Conservation (phyloP, 2,113 vertebrate species). For the Malurus cyaneus region DNA sequence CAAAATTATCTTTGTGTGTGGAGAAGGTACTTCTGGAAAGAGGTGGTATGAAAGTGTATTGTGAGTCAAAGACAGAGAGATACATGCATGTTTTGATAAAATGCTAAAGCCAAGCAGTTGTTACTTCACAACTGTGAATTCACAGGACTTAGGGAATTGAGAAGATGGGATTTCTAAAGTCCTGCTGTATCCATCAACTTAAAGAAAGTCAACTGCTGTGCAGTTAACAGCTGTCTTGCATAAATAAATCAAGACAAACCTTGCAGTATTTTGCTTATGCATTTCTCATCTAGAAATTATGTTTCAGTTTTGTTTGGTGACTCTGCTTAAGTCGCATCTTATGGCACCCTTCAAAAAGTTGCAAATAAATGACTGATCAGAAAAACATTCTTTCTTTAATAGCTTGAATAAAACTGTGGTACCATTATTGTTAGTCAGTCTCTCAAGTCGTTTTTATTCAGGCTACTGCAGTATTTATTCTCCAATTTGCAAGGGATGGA, state of each 20-base stretch:
- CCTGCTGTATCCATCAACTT: neutral
- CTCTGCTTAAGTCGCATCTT: neutral
- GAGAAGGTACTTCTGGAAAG: neutral
- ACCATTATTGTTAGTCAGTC: neutral
- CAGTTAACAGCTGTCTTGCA: neutral
- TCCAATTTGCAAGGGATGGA: slow-evolving; percentile 12
- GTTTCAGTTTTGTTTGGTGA: neutral
- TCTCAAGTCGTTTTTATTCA: slow-evolving; percentile 12
- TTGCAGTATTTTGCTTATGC: neutral
- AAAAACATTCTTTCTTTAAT: neutral
- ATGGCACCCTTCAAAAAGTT: neutral
- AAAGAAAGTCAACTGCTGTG: neutral
- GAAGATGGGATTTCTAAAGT: neutral
- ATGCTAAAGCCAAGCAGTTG: neutral
- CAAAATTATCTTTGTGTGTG: neutral
- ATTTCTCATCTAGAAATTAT: neutral
- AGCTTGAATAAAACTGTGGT: slow-evolving; percentile 1
- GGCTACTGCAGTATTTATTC: neutral
- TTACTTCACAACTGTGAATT: neutral
- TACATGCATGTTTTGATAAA: neutral
- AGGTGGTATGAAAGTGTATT: neutral
- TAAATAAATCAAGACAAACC: neutral
- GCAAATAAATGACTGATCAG: neutral
- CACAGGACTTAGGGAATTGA: neutral
- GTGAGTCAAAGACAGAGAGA: neutral